phyloP scores from a whole-genome alignment of 1,140 invertebrate genomes.

The Monomorium pharaonis region DNA sequence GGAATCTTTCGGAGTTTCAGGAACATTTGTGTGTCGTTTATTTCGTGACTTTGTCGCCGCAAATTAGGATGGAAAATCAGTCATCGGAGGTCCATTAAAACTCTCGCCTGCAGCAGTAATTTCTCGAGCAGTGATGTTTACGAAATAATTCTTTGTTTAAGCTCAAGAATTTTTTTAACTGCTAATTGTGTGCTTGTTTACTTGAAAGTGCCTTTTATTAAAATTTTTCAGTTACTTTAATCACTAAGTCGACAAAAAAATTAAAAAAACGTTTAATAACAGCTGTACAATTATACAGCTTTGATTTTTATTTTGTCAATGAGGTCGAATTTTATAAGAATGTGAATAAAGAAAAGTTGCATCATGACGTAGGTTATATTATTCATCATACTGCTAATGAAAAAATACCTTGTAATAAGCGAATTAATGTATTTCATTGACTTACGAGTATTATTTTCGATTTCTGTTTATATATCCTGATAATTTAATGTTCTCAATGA shows the following conservation, averaged over 20 bases:
- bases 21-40: conserved; percentile 31
- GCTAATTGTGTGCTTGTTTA: conserved; percentile 34
- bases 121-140: neutral
- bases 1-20: neutral
- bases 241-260: neutral
- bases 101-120: neutral
- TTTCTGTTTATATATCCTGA: neutral
- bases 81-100: conserved; percentile 52
- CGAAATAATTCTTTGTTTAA: conserved; percentile 6
- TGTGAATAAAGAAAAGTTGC: no score
- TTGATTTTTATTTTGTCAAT: neutral
- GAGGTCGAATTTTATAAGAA: neutral
- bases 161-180: neutral
- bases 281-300: neutral
- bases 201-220: neutral
- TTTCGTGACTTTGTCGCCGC: conserved; percentile 59
- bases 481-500: conserved; percentile 32
- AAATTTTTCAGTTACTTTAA: neutral
- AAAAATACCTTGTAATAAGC: neutral
- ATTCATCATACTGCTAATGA: neutral
- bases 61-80: conserved; percentile 70
- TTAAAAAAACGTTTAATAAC: neutral
- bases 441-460: neutral
- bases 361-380: neutral
- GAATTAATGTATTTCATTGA: neutral